A percentile compares a stretch with the other conserved stretches of the same genome.
These are phyloP conservation scores for Astyanax mexicanus DNA, from an alignment of 2,797 vertebrate genomes.

Conservation along the genomic window DNA sequence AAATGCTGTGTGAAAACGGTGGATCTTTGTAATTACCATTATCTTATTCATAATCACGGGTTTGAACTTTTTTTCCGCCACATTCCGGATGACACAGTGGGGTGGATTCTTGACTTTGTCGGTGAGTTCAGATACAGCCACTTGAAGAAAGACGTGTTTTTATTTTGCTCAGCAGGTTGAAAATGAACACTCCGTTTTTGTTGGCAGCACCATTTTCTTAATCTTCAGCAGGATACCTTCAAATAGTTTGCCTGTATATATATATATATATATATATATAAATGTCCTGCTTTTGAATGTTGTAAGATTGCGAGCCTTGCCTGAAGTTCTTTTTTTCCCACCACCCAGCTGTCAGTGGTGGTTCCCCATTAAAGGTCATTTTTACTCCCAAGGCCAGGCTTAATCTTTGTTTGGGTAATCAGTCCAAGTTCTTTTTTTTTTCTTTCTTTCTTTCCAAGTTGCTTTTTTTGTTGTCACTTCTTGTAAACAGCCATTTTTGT, in stretches of 20 bases:
- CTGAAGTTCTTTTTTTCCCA: not conserved
- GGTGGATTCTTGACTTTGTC: conserved; percentile 92
- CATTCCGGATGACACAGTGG: conserved; percentile 88
- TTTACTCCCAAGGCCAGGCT: conserved; percentile 11
- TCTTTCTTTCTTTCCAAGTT: conserved; percentile 25
- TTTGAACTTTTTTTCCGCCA: conserved; percentile 86
- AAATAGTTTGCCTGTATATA: not conserved
- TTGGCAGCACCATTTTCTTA: not conserved
- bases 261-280: not conserved
- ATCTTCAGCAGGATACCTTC: not conserved
- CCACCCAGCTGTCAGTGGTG: not conserved
- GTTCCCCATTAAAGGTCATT: conserved; percentile 22
- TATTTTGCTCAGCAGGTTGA: conserved; percentile 3
- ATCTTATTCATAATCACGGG: not conserved
- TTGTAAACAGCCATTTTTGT: conserved; percentile 50
- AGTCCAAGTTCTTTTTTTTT: conserved; percentile 34
- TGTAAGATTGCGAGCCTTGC: not conserved
- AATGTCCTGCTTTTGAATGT: not conserved
- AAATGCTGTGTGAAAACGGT: not conserved
- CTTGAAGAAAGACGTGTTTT: not conserved
- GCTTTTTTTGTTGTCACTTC: conserved; percentile 45
- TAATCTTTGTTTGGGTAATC: conserved; percentile 17
- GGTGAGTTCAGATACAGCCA: conserved; percentile 72
- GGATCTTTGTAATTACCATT: not conserved
- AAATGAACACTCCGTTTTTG: not conserved